These are phyloP conservation scores for Invenusta paracnida DNA, from an alignment of 2,888 invertebrate genomes.

Conservation along the genomic window DNA sequence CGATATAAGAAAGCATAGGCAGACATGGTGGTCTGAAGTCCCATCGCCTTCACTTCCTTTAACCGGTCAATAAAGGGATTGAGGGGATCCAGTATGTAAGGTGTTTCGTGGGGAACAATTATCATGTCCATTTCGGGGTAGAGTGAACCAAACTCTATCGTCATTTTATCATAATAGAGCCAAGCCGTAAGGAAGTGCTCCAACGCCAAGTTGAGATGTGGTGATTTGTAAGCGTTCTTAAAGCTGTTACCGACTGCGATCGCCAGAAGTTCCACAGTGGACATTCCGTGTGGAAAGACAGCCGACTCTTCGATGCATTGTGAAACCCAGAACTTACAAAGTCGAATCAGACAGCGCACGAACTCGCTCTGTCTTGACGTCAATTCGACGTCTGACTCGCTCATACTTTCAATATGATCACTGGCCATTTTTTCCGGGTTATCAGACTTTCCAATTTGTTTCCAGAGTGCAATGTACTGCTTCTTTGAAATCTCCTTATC, in stretches of 20 bases:
- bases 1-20: background rate
- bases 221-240: background rate
- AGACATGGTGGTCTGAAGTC: background rate
- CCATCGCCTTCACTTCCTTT: background rate
- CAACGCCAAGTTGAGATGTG: background rate
- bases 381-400: background rate
- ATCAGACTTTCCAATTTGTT: background rate
- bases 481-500: conserved; percentile 1
- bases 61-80: background rate
- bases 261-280: background rate
- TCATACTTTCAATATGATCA: background rate
- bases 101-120: background rate
- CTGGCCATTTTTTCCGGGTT: background rate
- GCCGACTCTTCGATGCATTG: background rate
- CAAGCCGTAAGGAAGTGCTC: background rate
- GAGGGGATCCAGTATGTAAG: background rate
- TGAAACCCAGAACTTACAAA: background rate
- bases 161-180: background rate
- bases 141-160: background rate
- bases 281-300: background rate
- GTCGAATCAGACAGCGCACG: background rate
- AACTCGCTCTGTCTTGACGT: background rate
- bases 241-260: background rate
- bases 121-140: background rate
- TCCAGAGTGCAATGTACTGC: background rate